A percentile compares a stretch with the other conserved stretches of the same genome.
Conservation (phyloP, 2,113 vertebrate genomes). For the Caranx ignobilis region DNA sequence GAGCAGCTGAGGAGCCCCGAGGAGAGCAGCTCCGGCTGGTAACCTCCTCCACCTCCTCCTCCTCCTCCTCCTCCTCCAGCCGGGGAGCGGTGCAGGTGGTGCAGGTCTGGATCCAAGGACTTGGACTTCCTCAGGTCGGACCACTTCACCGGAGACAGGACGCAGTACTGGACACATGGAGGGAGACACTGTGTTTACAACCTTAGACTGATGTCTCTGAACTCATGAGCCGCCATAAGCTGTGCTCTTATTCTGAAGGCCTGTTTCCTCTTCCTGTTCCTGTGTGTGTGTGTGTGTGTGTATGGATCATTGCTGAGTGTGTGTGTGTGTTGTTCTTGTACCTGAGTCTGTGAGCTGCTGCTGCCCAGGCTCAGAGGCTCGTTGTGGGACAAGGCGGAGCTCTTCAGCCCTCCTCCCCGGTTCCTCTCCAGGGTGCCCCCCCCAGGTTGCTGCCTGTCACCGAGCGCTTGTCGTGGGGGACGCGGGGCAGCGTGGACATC, state of each 20-base stretch:
- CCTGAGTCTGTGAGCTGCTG: slow-evolving; percentile 68
- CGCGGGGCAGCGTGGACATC: slow-evolving; percentile 88
- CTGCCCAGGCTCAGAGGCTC: slow-evolving; percentile 81
- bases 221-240: too few relatives aligned
- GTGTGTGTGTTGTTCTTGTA: not conserved
- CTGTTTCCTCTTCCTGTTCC: too few relatives aligned
- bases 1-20: slow-evolving; percentile 84
- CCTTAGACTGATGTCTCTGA: too few relatives aligned
- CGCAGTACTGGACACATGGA: slow-evolving; percentile 84
- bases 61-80: slow-evolving; percentile 68
- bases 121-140: slow-evolving; percentile 90
- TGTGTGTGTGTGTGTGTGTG: too few relatives aligned
- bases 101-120: slow-evolving; percentile 85
- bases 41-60: slow-evolving; percentile 46
- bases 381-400: slow-evolving; percentile 75
- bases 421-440: slow-evolving; percentile 72
- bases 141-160: slow-evolving; percentile 93
- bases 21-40: slow-evolving; percentile 77
- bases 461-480: slow-evolving; percentile 87
- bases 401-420: slow-evolving; percentile 85
- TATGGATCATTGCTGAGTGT: too few relatives aligned
- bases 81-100: slow-evolving; percentile 84
- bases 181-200: too few relatives aligned
- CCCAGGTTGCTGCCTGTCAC: slow-evolving; percentile 79
- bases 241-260: too few relatives aligned